Evolutionary conservation across 1,140 invertebrate genomes (phyloP), one percentile per base, ranked within the genome.

Genomic region (Penaeus indicus): DNA sequence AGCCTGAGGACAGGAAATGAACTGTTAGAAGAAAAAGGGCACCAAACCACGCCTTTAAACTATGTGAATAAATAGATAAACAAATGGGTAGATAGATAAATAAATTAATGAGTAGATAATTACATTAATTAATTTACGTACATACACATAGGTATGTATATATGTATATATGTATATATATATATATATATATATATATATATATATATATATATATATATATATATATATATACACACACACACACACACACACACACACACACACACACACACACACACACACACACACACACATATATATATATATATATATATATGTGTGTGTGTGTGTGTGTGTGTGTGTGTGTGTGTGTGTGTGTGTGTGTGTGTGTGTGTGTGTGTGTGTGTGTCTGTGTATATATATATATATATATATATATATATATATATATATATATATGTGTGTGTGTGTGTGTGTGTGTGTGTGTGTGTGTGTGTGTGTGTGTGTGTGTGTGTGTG

Each of bases 1-100:
- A 91, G 67, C 69, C 87, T 83, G 90, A 87, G 21, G 93, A 93
- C 77, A 93, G 92, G 0, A 54, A 54, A 54, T 54, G 0, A 13
- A 54, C 11, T 5, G 54, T 54, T 54, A 54, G 38, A 42, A 81
- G 62, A 62, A 22, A 18, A 87, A n/a, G 72, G 38, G 62, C 1
- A 60, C 5, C 62, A 78, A 42, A 42, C 38, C 38, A 42, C 38
- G 4, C 38, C 10, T 38, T 42, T 0, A 42, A n/a, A 11, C n/a
- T 10, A 18, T 19, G 11, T 7, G n/a, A 47, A 16, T 8, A 7
- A 8, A 8, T 42, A 42, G 38, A 4, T 42, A 42, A 42, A 80
- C n/a, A 80, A 54, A 42, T 8, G 38, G 27, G 25, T 19, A 0
- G 54, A 47, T 47, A 0, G 10, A 42, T 54, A 42, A 38, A 42